These are phyloP conservation scores for Tetraneura akinire DNA, from an alignment of 1,140 invertebrate genomes.

Conservation along the genomic window DNA sequence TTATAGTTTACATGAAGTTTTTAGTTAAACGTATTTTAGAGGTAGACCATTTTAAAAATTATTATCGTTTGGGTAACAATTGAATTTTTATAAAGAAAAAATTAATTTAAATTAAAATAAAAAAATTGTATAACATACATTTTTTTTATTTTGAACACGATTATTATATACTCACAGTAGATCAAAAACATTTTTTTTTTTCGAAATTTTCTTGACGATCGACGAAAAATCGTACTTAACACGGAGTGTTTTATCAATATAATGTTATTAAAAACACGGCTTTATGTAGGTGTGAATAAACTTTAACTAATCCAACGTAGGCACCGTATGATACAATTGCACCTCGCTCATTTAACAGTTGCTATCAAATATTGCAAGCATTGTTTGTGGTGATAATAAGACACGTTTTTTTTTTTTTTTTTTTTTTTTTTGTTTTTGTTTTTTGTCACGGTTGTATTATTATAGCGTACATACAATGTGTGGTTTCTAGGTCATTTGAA, in stretches of 20 bases:
- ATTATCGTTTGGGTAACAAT: too few relatives aligned
- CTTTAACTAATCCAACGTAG: constrained; percentile 29
- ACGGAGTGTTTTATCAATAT: too few relatives aligned
- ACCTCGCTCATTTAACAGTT: background rate
- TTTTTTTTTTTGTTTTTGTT: too few relatives aligned
- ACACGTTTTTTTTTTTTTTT: constrained; percentile 47
- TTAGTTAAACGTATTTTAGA: too few relatives aligned
- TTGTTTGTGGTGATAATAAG: constrained; percentile 32
- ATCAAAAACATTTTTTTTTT: constrained; percentile 14
- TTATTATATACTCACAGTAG: constrained; percentile 4
- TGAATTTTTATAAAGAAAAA: too few relatives aligned
- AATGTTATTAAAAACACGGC: background rate
- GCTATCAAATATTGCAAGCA: constrained; percentile 30
- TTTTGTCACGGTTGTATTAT: constrained; percentile 35
- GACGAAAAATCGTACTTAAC: background rate
- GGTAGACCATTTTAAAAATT: too few relatives aligned
- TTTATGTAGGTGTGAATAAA: constrained; percentile 31
- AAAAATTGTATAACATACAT: too few relatives aligned
- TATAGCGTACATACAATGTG: background rate
- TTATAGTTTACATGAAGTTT: too few relatives aligned
- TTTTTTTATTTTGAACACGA: background rate
- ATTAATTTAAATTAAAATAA: too few relatives aligned
- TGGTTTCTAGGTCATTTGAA: constrained; percentile 29
- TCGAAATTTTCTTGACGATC: background rate
- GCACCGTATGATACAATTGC: constrained; percentile 25